phyloP scores from a whole-genome alignment of 2,888 invertebrate genomes.

The Thymelicus lineola region DNA sequence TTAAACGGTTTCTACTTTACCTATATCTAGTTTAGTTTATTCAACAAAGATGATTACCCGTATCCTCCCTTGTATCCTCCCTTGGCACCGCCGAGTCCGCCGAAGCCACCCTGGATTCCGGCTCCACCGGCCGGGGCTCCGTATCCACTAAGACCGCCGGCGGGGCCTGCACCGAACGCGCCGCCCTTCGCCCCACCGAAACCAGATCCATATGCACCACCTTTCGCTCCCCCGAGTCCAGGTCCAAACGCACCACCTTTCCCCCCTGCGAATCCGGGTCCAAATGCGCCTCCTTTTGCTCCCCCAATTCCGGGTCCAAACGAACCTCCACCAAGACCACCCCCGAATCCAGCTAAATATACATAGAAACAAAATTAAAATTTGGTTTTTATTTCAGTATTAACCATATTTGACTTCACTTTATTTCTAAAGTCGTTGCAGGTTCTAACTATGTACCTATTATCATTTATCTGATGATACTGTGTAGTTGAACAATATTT shows the following conservation, averaged over 20 bases:
- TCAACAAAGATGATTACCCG: slow-evolving; percentile 49
- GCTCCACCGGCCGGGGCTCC: too few species aligned
- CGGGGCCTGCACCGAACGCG: slow-evolving; percentile 35
- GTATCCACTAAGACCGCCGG: too few species aligned
- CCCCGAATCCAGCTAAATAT: slow-evolving; percentile 38
- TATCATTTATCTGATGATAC: too few species aligned
- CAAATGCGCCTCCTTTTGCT: background rate
- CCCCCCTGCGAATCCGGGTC: background rate
- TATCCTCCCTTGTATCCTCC: slow-evolving; percentile 54
- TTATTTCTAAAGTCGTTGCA: too few species aligned
- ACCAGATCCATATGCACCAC: slow-evolving; percentile 42
- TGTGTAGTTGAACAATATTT: too few species aligned
- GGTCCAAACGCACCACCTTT: background rate
- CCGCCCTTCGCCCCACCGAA: too few species aligned
- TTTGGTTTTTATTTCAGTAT: too few species aligned
- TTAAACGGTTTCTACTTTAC: too few species aligned
- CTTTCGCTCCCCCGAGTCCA: slow-evolving; percentile 44
- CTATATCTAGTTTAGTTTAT: too few species aligned
- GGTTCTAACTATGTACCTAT: too few species aligned
- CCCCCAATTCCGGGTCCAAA: background rate
- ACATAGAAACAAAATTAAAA: background rate
- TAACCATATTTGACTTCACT: too few species aligned
- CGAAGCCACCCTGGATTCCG: slow-evolving; percentile 18
- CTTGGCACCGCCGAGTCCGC: slow-evolving; percentile 38
- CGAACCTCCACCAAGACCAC: background rate